Conservation (phyloP, 2,888 invertebrate species). For the Drosophila parthenogenetica region DNA sequence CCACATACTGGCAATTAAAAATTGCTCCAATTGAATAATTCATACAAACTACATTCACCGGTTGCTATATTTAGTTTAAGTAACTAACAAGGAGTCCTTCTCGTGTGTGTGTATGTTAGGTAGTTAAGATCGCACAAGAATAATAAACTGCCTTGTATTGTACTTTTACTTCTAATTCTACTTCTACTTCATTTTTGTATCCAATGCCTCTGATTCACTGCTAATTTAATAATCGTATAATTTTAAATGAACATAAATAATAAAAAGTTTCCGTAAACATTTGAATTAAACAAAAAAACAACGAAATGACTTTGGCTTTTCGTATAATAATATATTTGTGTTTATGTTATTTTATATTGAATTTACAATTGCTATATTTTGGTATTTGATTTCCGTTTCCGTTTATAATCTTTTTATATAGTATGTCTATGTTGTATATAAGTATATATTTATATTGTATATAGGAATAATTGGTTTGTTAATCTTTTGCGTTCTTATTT, state of each 20-base stretch:
- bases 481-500: slow-evolving; percentile 60
- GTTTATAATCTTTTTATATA: slow-evolving; percentile 41
- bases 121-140: slow-evolving; percentile 40
- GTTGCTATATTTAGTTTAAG: slow-evolving; percentile 45
- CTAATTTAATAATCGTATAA: slow-evolving; percentile 48
- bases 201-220: slow-evolving; percentile 36
- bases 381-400: slow-evolving; percentile 59
- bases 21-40: slow-evolving; percentile 39
- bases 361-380: slow-evolving; percentile 73
- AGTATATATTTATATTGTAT: slow-evolving; percentile 79
- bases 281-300: slow-evolving; percentile 29
- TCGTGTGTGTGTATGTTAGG: slow-evolving; percentile 39
- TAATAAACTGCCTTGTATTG: slow-evolving; percentile 69
- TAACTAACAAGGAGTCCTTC: slow-evolving; percentile 32
- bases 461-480: slow-evolving; percentile 82
- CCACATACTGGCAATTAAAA: slow-evolving; percentile 54
- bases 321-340: slow-evolving; percentile 72
- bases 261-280: slow-evolving; percentile 47
- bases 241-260: slow-evolving; percentile 26
- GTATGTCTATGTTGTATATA: slow-evolving; percentile 67
- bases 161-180: slow-evolving; percentile 57
- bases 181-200: slow-evolving; percentile 55
- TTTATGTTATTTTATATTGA: slow-evolving; percentile 60
- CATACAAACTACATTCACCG: too few species aligned
- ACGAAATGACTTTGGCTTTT: slow-evolving; percentile 47